Conservation (phyloP, 2,888 invertebrate species). For the Melipona bicolor region DNA sequence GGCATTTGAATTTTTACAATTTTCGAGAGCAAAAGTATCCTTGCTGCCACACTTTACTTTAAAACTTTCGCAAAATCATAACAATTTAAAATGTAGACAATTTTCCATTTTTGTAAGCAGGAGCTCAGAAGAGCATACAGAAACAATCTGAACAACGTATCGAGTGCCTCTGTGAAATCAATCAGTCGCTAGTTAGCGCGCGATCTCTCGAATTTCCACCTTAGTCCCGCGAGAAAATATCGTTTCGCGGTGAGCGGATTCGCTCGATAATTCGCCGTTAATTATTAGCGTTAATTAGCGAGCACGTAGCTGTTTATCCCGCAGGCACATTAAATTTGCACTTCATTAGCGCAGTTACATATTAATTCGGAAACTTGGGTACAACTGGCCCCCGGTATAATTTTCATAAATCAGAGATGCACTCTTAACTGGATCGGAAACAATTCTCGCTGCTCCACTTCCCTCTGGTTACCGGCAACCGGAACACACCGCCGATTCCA, state of each 20-base stretch:
- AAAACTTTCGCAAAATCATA: no score
- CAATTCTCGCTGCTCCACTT: constrained; percentile 43
- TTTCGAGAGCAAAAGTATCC: no score
- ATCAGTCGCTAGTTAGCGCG: neutral
- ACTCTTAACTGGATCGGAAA: constrained; percentile 59
- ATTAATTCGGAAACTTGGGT: constrained; percentile 57
- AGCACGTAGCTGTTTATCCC: constrained; percentile 51
- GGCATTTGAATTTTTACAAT: no score
- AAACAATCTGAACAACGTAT: no score
- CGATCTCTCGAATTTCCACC: constrained; percentile 5
- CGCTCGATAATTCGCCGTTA: constrained; percentile 47
- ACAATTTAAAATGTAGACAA: no score
- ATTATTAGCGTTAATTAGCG: constrained; percentile 59
- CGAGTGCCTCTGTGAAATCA: neutral
- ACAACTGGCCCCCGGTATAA: constrained; percentile 39
- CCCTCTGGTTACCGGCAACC: constrained; percentile 22
- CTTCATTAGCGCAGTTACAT: constrained; percentile 58
- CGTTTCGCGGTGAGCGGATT: constrained; percentile 12
- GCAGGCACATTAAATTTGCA: constrained; percentile 59
- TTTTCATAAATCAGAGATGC: constrained; percentile 60
- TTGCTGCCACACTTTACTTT: no score
- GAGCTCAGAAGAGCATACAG: neutral
- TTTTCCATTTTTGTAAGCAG: no score
- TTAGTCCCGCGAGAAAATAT: constrained; percentile 19
- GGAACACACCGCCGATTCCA: constrained; percentile 21